phyloP scores from a whole-genome alignment of 2,888 invertebrate species.

The Deilephila porcellus region DNA sequence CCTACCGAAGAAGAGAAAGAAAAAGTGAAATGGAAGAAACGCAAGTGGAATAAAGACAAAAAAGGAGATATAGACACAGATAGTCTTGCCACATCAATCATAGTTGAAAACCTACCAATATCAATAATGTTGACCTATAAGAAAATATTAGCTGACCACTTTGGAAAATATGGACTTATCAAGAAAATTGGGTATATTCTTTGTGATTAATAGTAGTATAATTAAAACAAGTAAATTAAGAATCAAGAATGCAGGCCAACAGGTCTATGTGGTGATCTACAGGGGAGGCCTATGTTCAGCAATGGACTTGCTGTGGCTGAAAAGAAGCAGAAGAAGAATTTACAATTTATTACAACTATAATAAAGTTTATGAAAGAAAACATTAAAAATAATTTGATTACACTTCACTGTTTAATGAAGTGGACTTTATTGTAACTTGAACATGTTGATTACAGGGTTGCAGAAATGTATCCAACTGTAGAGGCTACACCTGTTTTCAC shows the following conservation, averaged over 20 bases:
- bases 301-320: too few species aligned
- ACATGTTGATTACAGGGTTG: slow-evolving; percentile 55
- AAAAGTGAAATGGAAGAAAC: slow-evolving; percentile 70
- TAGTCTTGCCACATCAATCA: slow-evolving; percentile 50
- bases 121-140: slow-evolving; percentile 64
- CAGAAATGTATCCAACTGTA: slow-evolving; percentile 66
- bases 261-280: too few species aligned
- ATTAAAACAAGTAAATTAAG: too few species aligned
- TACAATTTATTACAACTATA: too few species aligned
- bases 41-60: slow-evolving; percentile 74
- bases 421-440: too few species aligned
- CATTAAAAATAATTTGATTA: too few species aligned
- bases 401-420: too few species aligned
- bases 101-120: slow-evolving; percentile 70
- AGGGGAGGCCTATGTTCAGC: too few species aligned
- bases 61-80: slow-evolving; percentile 53
- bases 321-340: too few species aligned
- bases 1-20: slow-evolving; percentile 55
- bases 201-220: slow-evolving; percentile 4
- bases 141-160: slow-evolving; percentile 64
- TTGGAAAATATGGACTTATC: slow-evolving; percentile 64
- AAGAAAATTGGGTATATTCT: slow-evolving; percentile 67
- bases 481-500: slow-evolving; percentile 68
- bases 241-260: too few species aligned
- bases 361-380: too few species aligned